These are phyloP conservation scores for Eugnorisma glareosa DNA, from an alignment of 2,888 invertebrate genomes.

Conservation along the genomic window DNA sequence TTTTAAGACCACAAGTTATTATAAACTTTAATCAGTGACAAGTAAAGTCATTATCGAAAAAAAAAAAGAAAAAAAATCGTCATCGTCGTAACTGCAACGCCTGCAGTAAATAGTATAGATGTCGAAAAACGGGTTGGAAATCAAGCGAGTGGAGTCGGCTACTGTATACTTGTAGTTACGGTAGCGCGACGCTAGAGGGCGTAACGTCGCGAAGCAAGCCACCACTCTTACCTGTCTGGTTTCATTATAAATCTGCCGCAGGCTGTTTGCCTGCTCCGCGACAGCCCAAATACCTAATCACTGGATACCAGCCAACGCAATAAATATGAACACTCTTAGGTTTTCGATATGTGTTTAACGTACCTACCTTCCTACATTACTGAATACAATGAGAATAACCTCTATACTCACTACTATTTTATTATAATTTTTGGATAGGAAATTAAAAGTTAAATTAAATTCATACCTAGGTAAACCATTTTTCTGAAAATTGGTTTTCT, in stretches of 20 bases:
- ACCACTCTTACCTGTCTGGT: slow-evolving; percentile 78
- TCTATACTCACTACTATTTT: not conserved
- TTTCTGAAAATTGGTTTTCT: not conserved
- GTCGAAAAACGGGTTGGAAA: slow-evolving; percentile 63
- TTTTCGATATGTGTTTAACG: slow-evolving; percentile 34
- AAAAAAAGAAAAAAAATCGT: slow-evolving; percentile 25
- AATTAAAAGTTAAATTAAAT: not conserved
- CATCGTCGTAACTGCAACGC: slow-evolving; percentile 1
- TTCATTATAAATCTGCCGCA: slow-evolving; percentile 80
- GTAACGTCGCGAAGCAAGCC: slow-evolving; percentile 70
- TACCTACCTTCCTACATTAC: not conserved
- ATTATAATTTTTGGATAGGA: not conserved
- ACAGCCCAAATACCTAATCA: slow-evolving; percentile 76
- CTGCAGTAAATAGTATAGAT: slow-evolving; percentile 46
- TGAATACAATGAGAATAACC: not conserved
- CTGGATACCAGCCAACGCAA: slow-evolving; percentile 65
- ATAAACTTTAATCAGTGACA: slow-evolving; percentile 23
- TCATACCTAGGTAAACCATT: not conserved
- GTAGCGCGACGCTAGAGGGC: slow-evolving; percentile 70
- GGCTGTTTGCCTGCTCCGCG: slow-evolving; percentile 77
- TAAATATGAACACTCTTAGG: slow-evolving; percentile 51
- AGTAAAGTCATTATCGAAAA: slow-evolving; percentile 8
- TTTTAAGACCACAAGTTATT: slow-evolving; percentile 8
- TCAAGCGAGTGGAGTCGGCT: slow-evolving; percentile 61
- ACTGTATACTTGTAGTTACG: slow-evolving; percentile 63